Evolutionary conservation across 2,888 invertebrate genomes (phyloP).

Genomic region (Rhogogaster chlorosoma): DNA sequence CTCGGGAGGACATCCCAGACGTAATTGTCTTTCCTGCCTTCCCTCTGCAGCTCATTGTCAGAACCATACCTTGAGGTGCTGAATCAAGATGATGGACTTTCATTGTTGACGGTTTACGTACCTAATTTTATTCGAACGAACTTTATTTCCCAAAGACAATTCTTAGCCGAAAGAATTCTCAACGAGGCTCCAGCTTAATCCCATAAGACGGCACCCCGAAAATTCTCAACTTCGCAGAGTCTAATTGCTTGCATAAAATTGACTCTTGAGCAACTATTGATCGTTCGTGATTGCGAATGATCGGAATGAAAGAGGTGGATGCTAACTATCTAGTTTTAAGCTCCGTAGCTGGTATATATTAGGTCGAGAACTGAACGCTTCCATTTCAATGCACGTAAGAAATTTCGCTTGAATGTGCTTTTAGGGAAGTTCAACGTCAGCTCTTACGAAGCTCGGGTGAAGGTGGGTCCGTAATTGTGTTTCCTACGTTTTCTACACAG

Average conservation of each 20-base stretch:
- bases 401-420: slow-evolving; percentile 50
- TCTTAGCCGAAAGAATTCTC: not conserved
- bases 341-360: not conserved
- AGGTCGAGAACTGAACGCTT: slow-evolving; percentile 44
- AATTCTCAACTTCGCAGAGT: no score
- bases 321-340: not conserved
- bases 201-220: not conserved
- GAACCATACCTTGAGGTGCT: not conserved
- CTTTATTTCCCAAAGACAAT: not conserved
- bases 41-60: not conserved
- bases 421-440: slow-evolving; percentile 58
- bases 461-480: slow-evolving; percentile 66
- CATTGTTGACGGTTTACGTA: not conserved
- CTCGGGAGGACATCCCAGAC: not conserved
- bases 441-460: slow-evolving; percentile 61
- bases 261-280: not conserved
- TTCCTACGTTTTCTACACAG: slow-evolving; percentile 60
- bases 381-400: slow-evolving; percentile 50
- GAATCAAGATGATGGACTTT: slow-evolving; percentile 8
- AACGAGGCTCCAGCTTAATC: not conserved
- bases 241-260: not conserved
- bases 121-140: not conserved
- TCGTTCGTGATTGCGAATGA: not conserved
- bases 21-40: slow-evolving; percentile 34
- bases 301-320: not conserved